Conservation (phyloP, 2,888 invertebrate genomes). For the Tipula helvola region DNA sequence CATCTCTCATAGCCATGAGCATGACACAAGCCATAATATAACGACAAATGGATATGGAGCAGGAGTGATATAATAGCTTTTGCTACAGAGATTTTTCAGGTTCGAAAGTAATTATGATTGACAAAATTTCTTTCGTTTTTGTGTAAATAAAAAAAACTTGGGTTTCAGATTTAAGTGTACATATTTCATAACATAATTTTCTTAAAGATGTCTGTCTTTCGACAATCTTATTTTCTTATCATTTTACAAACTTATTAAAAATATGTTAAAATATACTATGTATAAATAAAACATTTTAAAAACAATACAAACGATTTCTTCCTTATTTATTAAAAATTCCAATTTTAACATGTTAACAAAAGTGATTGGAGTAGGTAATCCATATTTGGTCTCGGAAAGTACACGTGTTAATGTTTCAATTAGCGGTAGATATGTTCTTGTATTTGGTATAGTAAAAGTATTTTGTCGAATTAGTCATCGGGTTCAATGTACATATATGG, state of each 20-base stretch:
- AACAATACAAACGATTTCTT: too few species aligned
- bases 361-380: conserved; percentile 47
- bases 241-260: too few species aligned
- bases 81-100: too few species aligned
- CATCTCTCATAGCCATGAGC: neutral
- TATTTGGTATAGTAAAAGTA: conserved; percentile 55
- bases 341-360: conserved; percentile 35
- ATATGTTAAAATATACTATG: too few species aligned
- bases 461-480: conserved; percentile 56
- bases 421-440: conserved; percentile 57
- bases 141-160: too few species aligned
- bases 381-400: conserved; percentile 69
- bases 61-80: too few species aligned
- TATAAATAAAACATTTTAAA: too few species aligned
- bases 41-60: neutral
- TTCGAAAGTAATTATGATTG: conserved; percentile 37
- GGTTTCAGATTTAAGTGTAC: too few species aligned
- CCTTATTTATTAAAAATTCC: conserved; percentile 44
- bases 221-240: too few species aligned
- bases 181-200: too few species aligned
- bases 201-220: too few species aligned
- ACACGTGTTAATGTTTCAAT: conserved; percentile 55
- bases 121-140: conserved; percentile 37
- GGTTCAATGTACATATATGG: conserved; percentile 52
- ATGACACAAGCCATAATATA: neutral